Base-by-base conservation (phyloP, 2,888 invertebrate genomes). In the Sphaeridia pumilis region DNA sequence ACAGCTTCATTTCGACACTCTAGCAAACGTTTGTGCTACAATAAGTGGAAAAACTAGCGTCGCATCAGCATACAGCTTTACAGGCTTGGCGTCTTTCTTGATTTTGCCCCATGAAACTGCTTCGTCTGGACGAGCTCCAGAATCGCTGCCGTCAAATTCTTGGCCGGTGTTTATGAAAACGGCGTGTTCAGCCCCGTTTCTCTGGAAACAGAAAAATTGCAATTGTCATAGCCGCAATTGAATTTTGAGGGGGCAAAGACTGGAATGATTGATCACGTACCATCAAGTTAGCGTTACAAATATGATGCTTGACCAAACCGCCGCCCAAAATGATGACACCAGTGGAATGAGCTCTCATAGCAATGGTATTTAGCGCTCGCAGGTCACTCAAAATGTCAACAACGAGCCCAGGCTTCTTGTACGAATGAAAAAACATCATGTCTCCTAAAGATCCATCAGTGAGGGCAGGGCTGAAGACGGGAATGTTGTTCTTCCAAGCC, bases 51-150 rank as follows among this genome's bases (percentile, higher is more conserved):
- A 90, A 2, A 97, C 80, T 44, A 99, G 74, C 34, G 85, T 86
- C 2, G 94, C 95, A 71, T 99, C 98, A 0, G 87, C 88, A 74
- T 87, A 90, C 21, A 92, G 74, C 73, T 98, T 98, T 0, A 95
- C 88, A 1, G 95, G 90, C 25, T 76, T 79, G 0, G 94, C 89
- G 58, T 84, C 82, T 59, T 81, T 80, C 67, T 81, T 82, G 55
- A 98, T 94, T 75, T 98, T 98, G 0, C 98, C 98, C 98, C 98
- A 98, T 2, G 95, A 95, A 1, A 95, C 80, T 0, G 98, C 98
- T 73, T 98, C 98, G 74, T 98, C 98, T 0, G 98, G 98, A 53
- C 87, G 76, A 0, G 98, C 98, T 0, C 98, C 98, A 28, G 94
- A 85, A 70, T 98, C 98, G 69, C 93, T 94, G 0, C 92, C 98